Base-by-base conservation (phyloP, 2,888 invertebrate species). In the Enoplolaimus lenunculus region DNA sequence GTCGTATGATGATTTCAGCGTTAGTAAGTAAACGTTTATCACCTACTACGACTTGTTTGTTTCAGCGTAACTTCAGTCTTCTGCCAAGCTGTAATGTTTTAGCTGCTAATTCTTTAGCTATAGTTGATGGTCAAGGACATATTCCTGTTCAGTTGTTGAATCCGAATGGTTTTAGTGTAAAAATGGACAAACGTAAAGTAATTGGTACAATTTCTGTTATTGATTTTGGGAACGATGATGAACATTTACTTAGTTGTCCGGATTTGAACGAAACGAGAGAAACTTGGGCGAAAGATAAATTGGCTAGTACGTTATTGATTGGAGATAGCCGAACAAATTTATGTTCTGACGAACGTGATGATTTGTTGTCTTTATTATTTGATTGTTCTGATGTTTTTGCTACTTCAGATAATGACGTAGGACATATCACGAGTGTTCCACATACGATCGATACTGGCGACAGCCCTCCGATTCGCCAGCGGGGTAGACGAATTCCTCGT, bases 401-500 rank as follows among this genome's bases (percentile, higher is more conserved):
- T 2, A 30, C 13, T 30, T 31, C 28, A 29, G 67, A 67, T 30
- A n/a, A 28, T 13, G 67, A 67, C 7, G n/a, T 67, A 21, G 67
- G 67, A 28, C 29, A 67, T 3, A 29, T 21, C 26, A 21, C 26
- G n/a, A 21, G 30, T 21, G 31, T 29, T 13, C 67, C 28, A n/a
- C 67, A 67, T 34, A 21, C n/a, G n/a, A 30, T 67, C 31, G 67
- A 67, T 34, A 67, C 67, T 3, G 29, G 31, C 13, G 30, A 31
- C 31, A 34, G 21, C 7, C 13, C n/a, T n/a, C 67, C 67, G 26
- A 67, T 67, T 21, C 26, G 26, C n/a, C 28, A 31, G 30, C 28
- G 31, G 67, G 31, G 31, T 31, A n/a, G 31, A 13, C 67, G 67
- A 67, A 31, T 67, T 31, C 67, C 67, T 31, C 31, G 34, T 28